A percentile compares a stretch with the other conserved stretches of the same genome.
Evolutionary conservation across 2,888 invertebrate genomes (phyloP).

Genomic region (Polymixis lichenea): DNA sequence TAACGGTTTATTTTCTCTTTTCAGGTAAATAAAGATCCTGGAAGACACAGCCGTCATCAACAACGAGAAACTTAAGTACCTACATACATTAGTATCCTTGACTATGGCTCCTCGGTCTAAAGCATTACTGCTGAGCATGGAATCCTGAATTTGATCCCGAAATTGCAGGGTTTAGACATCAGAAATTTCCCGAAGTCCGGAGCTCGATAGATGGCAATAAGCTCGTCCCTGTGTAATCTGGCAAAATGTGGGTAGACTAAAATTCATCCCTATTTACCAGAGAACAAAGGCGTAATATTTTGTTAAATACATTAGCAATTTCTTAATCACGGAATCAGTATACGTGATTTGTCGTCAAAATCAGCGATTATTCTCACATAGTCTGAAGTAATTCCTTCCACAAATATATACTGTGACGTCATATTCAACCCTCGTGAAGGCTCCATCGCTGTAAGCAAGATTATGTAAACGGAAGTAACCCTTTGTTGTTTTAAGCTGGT

Average conservation of each 20-base stretch:
- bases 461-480: conserved; percentile 70
- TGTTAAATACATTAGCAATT: conserved; percentile 6
- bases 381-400: conserved; percentile 60
- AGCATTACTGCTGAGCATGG: neutral
- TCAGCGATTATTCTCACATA: conserved; percentile 64
- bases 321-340: conserved; percentile 43
- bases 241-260: neutral
- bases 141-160: neutral
- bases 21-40: conserved; percentile 60
- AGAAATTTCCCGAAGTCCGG: neutral
- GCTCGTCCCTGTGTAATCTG: neutral
- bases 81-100: neutral
- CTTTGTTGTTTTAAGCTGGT: conserved; percentile 73
- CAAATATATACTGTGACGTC: conserved; percentile 60
- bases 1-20: conserved; percentile 52
- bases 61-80: conserved; percentile 2
- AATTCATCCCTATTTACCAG: neutral
- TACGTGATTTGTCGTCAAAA: conserved; percentile 61
- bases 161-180: neutral
- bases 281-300: neutral
- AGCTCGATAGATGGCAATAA: neutral
- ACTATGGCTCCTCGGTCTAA: neutral
- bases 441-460: conserved; percentile 59
- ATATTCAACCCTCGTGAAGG: conserved; percentile 56
- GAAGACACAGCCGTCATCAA: neutral